phyloP scores from a whole-genome alignment of 35 echinoderm and acorn worm species.

The Heliocidaris erythrogramma region DNA sequence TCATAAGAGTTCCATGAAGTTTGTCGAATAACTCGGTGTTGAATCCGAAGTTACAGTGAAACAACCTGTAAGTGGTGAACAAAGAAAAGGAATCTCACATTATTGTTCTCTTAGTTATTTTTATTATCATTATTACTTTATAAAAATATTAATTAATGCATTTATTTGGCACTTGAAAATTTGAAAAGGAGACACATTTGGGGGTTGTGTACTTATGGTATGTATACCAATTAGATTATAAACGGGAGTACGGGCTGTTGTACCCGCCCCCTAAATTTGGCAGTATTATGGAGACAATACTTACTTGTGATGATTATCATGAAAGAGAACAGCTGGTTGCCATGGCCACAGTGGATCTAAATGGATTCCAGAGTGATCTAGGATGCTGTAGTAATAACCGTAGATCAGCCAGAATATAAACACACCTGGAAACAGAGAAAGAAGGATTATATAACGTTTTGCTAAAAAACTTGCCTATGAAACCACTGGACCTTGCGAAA shows the following conservation, averaged over 20 bases:
- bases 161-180: too few relatives aligned
- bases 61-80: neutral
- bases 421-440: slow-evolving; percentile 8
- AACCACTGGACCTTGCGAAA: too few relatives aligned
- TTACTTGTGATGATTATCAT: slow-evolving; percentile 57
- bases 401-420: slow-evolving; percentile 42
- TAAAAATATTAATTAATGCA: too few relatives aligned
- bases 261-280: too few relatives aligned
- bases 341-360: slow-evolving; percentile 54
- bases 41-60: slow-evolving; percentile 52
- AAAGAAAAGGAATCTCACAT: too few relatives aligned
- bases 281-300: too few relatives aligned
- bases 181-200: too few relatives aligned
- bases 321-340: slow-evolving; percentile 50
- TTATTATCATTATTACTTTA: too few relatives aligned
- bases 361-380: slow-evolving; percentile 50
- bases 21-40: slow-evolving; percentile 47
- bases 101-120: too few relatives aligned
- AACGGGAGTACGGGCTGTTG: too few relatives aligned
- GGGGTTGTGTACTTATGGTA: too few relatives aligned
- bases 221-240: too few relatives aligned
- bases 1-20: slow-evolving; percentile 38
- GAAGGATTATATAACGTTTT: neutral
- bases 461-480: neutral
- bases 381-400: slow-evolving; percentile 50